These are phyloP conservation scores for Crotalus tigris DNA, from an alignment of 2,113 vertebrate species.

Conservation along the genomic window DNA sequence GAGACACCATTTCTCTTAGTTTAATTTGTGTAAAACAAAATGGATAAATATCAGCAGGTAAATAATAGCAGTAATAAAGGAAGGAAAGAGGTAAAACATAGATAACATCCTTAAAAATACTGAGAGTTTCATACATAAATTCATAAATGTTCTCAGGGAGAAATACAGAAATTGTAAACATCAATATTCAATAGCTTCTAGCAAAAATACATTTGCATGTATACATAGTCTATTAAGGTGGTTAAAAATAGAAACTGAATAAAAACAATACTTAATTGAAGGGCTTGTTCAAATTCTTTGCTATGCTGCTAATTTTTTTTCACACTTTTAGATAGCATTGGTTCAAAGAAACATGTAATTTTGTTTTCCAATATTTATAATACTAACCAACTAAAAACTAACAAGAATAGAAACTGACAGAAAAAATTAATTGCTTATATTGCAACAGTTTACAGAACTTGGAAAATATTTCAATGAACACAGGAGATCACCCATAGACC, in stretches of 20 bases:
- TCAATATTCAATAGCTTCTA: not conserved
- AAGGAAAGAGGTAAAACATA: not conserved
- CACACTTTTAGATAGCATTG: not conserved
- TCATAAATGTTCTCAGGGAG: not conserved
- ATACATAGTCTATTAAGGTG: not conserved
- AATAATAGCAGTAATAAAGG: not conserved
- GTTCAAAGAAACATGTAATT: not conserved
- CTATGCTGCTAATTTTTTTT: not conserved
- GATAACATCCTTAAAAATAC: not conserved
- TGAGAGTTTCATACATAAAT: not conserved
- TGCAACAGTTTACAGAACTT: not conserved
- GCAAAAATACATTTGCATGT: not conserved
- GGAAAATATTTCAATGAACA: not conserved
- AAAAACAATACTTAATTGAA: not conserved
- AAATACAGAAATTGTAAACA: not conserved
- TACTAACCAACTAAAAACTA: not conserved
- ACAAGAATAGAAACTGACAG: not conserved
- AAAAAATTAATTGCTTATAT: not conserved
- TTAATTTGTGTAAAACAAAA: not conserved
- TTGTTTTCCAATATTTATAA: not conserved
- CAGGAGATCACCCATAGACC: not conserved
- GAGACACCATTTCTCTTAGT: not conserved
- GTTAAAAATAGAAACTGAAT: not conserved
- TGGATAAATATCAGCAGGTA: not conserved
- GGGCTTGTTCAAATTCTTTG: not conserved